Evolutionary conservation across 1,140 invertebrate genomes (phyloP), one percentile per base, ranked within the genome.

Genomic region (Helicoverpa zea): DNA sequence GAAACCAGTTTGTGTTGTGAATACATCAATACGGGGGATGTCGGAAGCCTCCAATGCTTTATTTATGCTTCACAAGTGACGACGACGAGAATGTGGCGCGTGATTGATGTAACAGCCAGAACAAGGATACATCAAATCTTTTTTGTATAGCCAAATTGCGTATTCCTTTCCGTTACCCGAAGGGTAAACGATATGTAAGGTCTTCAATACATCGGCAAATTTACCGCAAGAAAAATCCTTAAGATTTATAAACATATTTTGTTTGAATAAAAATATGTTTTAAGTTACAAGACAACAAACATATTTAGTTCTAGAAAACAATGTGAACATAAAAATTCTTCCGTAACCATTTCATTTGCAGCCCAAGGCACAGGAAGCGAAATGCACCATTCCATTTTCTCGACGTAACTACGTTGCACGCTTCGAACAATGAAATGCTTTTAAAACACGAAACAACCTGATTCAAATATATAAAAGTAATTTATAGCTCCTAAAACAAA

Each of bases 351-450:
- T 93, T 89, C 88, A 90, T 90, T 92, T 90, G 84, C 84, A 87
- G 88, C 90, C 90, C 87, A 90, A 90, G 90, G 90, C 91, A 81
- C 83, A 87, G 89, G 86, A 92, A 87, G 83, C 86, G 87, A 88
- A 91, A 90, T 90, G 87, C 91, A 89, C 83, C 86, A 90, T 92
- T 91, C 91, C 86, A 91, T 91, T 93, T 92, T 91, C 89, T 87
- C 86, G 74, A 81, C 86, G 86, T 92, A 91, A 92, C 90, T 89
- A 88, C 87, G 84, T 90, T 90, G 88, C 88, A 87, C 88, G 86
- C 86, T 88, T 86, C 86, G 90, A 91, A 92, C 91, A 92, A 92
- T 92, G 89, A 91, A 94, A 92, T 88, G 91, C 90, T 92, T 92
- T 94, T 92, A 91, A 92, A 92, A 91, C 88, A 89, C 85, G 87